Base-by-base conservation (phyloP, 2,113 vertebrate genomes). In the Plecturocebus donacophilus region DNA sequence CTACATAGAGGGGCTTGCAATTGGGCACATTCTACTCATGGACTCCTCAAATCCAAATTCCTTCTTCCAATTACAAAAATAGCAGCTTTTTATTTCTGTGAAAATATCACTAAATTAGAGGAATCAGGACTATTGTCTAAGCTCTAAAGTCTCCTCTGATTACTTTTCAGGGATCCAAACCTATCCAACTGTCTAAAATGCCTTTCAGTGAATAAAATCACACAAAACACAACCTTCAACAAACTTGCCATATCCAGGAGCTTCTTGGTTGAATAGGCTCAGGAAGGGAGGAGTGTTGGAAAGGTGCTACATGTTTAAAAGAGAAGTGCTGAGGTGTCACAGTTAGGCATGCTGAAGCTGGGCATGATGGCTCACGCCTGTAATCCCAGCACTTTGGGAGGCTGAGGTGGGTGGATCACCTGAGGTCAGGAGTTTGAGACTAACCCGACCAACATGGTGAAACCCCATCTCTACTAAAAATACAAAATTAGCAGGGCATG, bases 41-140 rank as follows among this genome's bases (percentile, higher is more conserved):
- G 83, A 25, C 13, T 42, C 45, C 40, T 92, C 32, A 92, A 42
- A 92, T 52, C 32, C 61, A 89, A 89, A 89, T 12, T 58, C 40
- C 88, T 88, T 91, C 75, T 82, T 61, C 81, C 82, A 30, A 5
- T 61, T 76, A 82, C 10, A 52, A 90, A 96, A 95, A 56, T 27
- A 91, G 77, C 70, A 80, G 45, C 47, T 79, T 85, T 91, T 73
- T 68, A 70, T 87, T 89, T 38, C 79, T 81, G 66, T 68, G 56
- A 83, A 91, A 88, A 83, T 35, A 47, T 42, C 54, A 16, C 56
- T 88, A 94, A 52, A 64, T 87, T 54, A 85, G 47, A 80, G 21
- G 83, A 77, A 54, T 92, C 32, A 14, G 25, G 35, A n/a, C 40
- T 42, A 14, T 47, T 9, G 32, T 35, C 45, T 94, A 91, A 79